Base-by-base conservation (phyloP, 2,888 invertebrate species). In the Cryptocephalus moraei region DNA sequence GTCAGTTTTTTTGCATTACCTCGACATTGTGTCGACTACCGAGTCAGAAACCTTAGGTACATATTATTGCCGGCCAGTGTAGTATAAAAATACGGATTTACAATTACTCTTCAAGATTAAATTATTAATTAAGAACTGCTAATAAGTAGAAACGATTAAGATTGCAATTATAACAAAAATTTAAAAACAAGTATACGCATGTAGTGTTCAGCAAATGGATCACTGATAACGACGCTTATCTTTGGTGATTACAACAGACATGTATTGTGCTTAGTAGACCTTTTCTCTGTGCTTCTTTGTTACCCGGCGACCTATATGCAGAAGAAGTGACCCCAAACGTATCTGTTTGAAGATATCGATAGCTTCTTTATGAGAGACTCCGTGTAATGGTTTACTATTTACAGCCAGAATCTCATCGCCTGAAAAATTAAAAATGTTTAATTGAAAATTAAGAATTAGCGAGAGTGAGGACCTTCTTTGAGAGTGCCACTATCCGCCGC, bases 341-440 rank as follows among this genome's bases (percentile, higher is more conserved):
- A 89, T 84, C 62, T 84, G 82, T 63, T 86, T 86, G 71, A 89
- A 87, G 56, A 88, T 78, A 52, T 81, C 75, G 56, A 89, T 84
- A 22, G 87, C 87, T 65, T 89, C 86, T 43, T 84, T 81, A 65
- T 88, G 85, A 0, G 85, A 86, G 64, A 85, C 74, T 1, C 86
- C 86, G 51, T 84, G 82, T 47, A 88, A 78, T 13, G 81, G 76
- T 59, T 84, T 80, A n/a, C 86, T 83, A 69, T 88, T 88, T 50
- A 89, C 84, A 48, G 86, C 84, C 56, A 87, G 69, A 62, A 89
- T 84, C 73, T 87, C 85, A 70, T 89, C 88, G 62, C 89, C 89
- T 84, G 72, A 13, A 76, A 36, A 12, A 36, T 34, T 2, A 12
- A 36, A 36, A 36, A 36, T 36, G 36, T 6, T 4, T 36, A 2